A percentile compares a stretch with the other conserved stretches of the same genome.
phyloP scores from a whole-genome alignment of 2,113 vertebrate species.

The Calyptommatus sinebrachiatus region DNA sequence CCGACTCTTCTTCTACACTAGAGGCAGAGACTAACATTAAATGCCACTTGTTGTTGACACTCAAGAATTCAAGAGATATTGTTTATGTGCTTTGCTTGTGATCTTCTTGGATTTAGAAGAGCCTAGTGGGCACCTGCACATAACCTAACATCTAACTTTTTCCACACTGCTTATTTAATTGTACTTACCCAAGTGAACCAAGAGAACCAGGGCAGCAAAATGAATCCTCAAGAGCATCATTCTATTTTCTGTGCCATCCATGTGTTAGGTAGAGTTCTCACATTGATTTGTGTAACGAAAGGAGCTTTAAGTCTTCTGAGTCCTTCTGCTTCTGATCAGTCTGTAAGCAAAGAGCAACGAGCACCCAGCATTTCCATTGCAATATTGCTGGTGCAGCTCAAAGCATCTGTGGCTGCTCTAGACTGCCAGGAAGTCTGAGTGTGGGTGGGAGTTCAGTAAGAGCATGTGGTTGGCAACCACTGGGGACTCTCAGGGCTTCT shows the following conservation, averaged over 20 bases:
- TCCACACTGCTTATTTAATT: accelerated
- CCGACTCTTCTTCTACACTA: too few relatives aligned
- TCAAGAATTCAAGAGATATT: not conserved
- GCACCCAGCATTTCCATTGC: constrained; percentile 34
- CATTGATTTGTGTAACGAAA: not conserved
- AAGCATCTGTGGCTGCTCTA: not conserved
- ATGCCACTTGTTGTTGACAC: too few relatives aligned
- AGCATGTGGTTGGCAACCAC: not conserved
- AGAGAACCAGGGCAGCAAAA: constrained; percentile 37
- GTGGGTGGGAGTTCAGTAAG: not conserved
- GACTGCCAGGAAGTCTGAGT: constrained; percentile 51
- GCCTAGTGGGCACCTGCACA: not conserved
- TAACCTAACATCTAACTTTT: not conserved
- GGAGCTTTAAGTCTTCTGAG: accelerated
- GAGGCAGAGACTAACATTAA: not conserved
- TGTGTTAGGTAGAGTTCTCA: not conserved
- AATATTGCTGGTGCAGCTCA: not conserved
- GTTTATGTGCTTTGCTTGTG: too few relatives aligned
- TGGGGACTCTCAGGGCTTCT: not conserved
- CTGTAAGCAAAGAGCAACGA: not conserved
- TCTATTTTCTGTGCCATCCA: accelerated
- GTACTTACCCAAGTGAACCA: constrained; percentile 53
- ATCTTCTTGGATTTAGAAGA: too few relatives aligned
- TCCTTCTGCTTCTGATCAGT: too few relatives aligned
- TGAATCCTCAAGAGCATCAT: constrained; percentile 31